Base-by-base conservation (phyloP, 2,888 invertebrate genomes). In the Dione juno region DNA sequence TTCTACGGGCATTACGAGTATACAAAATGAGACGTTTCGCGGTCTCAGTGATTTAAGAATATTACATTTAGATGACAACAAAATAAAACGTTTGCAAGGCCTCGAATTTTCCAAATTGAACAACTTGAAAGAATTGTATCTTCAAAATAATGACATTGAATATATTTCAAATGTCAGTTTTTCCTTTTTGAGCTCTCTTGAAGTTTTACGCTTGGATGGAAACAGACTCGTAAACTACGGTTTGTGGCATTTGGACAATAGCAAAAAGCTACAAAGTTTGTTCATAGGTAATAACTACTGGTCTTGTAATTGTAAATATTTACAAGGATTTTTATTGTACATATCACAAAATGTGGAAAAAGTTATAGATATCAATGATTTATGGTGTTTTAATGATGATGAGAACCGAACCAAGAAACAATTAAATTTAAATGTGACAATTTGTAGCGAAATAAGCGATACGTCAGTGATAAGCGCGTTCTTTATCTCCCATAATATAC, bases 251-350 rank as follows among this genome's bases (percentile, higher is more conserved):
- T 94, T 97, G 82, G 94, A 88, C 90, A 93, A 94, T 89, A 96
- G 96, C 88, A 94, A 95, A 73, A 94, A 95, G 77, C 90, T 97
- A 79, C 95, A 95, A 80, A 96, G 97, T 73, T 88, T 98, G 75
- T 96, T 95, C 40, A 94, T 98, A 73, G 96, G 97, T 53, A 95
- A 95, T 79, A 98, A 98, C 86, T 95, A 95, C 69, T 98, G 98
- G 98, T 96, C 97, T 9, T 98, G 98, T 82, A 96, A 97, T 71
- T 98, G 98, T 91, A 96, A 97, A 90, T 98, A 97, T 92, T 94
- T 98, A 78, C 96, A 97, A 88, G 96, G 96, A 73, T 94, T 97
- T 77, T 95, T 97, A 59, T 94, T 95, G 76, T 98, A 97, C 94
- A 95, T 97, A 57, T 94, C 95, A 52, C 97, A 97, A 82, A 97